Conservation (phyloP, 1,140 invertebrate species). For the Drosophila mauritiana region DNA sequence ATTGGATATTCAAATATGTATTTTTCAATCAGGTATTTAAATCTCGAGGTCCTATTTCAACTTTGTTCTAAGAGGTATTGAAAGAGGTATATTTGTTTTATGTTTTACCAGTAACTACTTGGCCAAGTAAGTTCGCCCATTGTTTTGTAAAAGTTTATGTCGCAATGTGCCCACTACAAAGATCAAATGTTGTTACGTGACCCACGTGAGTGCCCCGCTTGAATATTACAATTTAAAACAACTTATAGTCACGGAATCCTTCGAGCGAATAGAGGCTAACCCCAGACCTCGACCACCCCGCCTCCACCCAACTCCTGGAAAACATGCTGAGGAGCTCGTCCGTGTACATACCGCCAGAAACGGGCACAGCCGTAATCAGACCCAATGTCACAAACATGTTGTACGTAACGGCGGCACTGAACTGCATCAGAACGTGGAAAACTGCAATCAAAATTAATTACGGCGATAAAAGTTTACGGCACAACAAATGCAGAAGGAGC, state of each 20-base stretch:
- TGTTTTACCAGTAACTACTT: background rate
- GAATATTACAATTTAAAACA: constrained; percentile 62
- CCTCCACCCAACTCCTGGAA: background rate
- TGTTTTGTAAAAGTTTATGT: constrained; percentile 2
- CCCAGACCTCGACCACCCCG: background rate
- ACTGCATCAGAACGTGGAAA: constrained; percentile 95
- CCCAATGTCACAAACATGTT: constrained; percentile 96
- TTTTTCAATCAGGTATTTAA: no score
- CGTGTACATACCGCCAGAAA: constrained; percentile 92
- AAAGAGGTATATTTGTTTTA: no score
- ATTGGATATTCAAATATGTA: background rate
- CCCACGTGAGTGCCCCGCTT: constrained; percentile 33
- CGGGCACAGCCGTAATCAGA: constrained; percentile 95
- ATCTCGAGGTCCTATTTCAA: no score
- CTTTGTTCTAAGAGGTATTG: no score
- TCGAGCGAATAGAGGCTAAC: constrained; percentile 7
- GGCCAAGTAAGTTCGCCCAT: background rate
- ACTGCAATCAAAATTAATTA: constrained; percentile 88
- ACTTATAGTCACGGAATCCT: constrained; percentile 56
- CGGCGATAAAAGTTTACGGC: constrained; percentile 61
- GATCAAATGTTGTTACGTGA: constrained; percentile 21
- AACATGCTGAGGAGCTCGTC: constrained; percentile 10
- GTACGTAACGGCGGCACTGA: constrained; percentile 95
- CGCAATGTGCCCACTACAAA: constrained; percentile 8
- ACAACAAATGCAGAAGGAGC: constrained; percentile 13